These are phyloP conservation scores for Drosophila meridiana DNA, from an alignment of 2,888 invertebrate genomes.

Conservation along the genomic window DNA sequence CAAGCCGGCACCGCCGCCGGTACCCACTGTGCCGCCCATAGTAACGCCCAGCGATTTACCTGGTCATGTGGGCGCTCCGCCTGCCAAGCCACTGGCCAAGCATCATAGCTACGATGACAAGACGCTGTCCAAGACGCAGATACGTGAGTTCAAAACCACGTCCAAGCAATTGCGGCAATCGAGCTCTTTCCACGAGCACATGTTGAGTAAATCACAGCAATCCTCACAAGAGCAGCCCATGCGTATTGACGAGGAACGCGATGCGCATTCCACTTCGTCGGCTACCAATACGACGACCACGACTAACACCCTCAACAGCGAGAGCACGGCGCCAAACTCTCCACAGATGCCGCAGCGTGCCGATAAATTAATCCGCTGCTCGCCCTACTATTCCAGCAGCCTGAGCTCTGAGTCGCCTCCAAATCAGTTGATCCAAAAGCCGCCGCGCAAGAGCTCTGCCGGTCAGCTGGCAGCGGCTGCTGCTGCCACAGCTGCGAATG, in stretches of 20 bases:
- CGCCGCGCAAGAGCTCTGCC: conserved; percentile 88
- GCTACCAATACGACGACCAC: conserved; percentile 83
- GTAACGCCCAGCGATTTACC: conserved; percentile 76
- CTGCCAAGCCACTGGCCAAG: conserved; percentile 87
- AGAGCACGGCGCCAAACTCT: conserved; percentile 84
- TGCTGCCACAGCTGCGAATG: conserved; percentile 80
- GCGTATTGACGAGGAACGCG: conserved; percentile 86
- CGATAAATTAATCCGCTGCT: conserved; percentile 88
- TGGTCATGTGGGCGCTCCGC: conserved; percentile 82
- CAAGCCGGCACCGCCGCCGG: conserved; percentile 61
- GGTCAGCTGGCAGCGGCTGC: conserved; percentile 70
- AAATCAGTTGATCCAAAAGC: conserved; percentile 87
- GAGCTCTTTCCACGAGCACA: conserved; percentile 89
- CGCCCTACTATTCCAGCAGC: conserved; percentile 91
- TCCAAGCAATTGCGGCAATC: conserved; percentile 87
- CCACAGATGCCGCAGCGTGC: conserved; percentile 84
- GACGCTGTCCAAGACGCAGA: conserved; percentile 88
- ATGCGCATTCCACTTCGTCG: conserved; percentile 82
- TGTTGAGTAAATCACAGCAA: conserved; percentile 86
- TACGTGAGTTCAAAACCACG: conserved; percentile 88
- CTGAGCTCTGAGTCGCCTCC: conserved; percentile 91
- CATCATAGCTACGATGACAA: conserved; percentile 89
- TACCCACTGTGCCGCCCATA: conserved; percentile 85
- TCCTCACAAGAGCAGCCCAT: conserved; percentile 82
- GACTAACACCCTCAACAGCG: conserved; percentile 86